These are phyloP conservation scores for Chamaea fasciata DNA, from an alignment of 2,113 vertebrate genomes.

Conservation along the genomic window DNA sequence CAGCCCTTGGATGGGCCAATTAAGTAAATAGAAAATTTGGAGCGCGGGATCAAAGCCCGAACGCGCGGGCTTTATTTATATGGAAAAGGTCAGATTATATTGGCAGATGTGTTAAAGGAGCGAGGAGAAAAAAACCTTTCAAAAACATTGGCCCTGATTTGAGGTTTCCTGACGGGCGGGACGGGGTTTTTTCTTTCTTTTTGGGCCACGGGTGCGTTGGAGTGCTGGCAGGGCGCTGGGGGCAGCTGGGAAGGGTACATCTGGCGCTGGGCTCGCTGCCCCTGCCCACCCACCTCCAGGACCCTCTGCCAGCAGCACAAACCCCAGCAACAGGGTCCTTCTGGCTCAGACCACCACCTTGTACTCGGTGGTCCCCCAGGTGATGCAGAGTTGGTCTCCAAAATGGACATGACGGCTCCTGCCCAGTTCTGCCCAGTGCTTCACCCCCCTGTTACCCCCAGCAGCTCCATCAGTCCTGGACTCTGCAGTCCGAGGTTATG, in stretches of 20 bases:
- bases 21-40: conserved; percentile 61
- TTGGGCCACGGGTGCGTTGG: neutral
- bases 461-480: neutral
- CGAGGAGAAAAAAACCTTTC: conserved; percentile 24
- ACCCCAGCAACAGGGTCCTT: neutral
- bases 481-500: accelerated
- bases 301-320: neutral
- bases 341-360: neutral
- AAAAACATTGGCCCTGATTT: conserved; percentile 64
- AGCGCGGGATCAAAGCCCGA: conserved; percentile 46
- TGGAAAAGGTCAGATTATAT: conserved; percentile 65
- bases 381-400: neutral
- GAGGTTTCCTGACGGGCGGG: conserved; percentile 60
- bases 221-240: neutral
- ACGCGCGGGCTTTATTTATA: conserved; percentile 41
- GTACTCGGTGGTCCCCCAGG: accelerated
- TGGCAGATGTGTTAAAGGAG: conserved; percentile 66
- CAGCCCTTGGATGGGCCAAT: conserved; percentile 53
- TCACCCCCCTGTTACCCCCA: neutral
- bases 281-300: neutral
- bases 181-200: neutral
- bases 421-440: neutral
- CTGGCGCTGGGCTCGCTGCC: neutral
- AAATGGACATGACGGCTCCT: neutral
- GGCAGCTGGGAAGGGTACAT: neutral